phyloP scores from a whole-genome alignment of 2,797 vertebrate species.

The Diglossa cyanea region DNA sequence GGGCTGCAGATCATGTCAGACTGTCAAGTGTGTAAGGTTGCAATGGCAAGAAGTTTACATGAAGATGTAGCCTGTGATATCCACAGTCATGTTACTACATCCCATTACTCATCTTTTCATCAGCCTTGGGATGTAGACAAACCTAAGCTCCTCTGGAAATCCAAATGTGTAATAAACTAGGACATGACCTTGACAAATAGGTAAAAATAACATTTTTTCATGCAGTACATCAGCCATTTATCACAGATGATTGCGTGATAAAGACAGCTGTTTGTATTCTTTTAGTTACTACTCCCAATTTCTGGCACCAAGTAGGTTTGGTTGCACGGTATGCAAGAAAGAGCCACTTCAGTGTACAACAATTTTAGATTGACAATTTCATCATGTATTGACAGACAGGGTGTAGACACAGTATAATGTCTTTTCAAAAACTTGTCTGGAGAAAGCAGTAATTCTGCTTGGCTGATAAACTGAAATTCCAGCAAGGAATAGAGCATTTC shows the following conservation, averaged over 20 bases:
- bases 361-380: neutral
- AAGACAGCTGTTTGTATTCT: neutral
- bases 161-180: neutral
- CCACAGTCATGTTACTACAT: neutral
- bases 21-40: neutral
- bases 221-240: neutral
- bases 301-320: neutral
- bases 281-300: neutral
- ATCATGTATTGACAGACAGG: neutral
- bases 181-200: neutral
- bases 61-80: neutral
- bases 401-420: neutral
- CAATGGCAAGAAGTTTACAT: neutral
- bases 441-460: slow-evolving; percentile 20
- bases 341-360: neutral
- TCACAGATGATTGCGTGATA: fast-evolving
- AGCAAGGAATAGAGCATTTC: neutral
- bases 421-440: neutral
- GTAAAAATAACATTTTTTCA: neutral
- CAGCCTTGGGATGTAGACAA: neutral
- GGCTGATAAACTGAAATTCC: slow-evolving; percentile 31
- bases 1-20: neutral
- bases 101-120: neutral
- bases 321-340: neutral
- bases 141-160: neutral